Conservation (phyloP, 2,888 invertebrate species). For the Ernsta delagoae region DNA sequence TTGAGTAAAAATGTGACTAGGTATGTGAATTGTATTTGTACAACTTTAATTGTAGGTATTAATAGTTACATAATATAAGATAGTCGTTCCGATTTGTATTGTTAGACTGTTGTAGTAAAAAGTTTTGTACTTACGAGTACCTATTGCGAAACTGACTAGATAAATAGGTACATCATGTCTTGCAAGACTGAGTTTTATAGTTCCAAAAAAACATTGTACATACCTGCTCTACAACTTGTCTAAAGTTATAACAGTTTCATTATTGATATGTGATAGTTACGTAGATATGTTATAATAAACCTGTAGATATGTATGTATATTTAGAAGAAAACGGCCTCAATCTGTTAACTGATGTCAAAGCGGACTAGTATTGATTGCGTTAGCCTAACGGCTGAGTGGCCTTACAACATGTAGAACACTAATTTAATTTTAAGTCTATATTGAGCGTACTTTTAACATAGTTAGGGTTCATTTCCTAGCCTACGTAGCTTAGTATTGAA, state of each 20-base stretch:
- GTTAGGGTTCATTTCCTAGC: slow-evolving; percentile 12
- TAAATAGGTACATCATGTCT: too few species aligned
- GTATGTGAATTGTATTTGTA: too few species aligned
- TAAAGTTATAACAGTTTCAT: background rate
- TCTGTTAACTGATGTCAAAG: slow-evolving; percentile 27
- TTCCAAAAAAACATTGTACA: too few species aligned
- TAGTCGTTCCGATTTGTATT: too few species aligned
- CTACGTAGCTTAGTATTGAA: background rate
- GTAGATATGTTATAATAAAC: background rate
- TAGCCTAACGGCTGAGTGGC: slow-evolving; percentile 23
- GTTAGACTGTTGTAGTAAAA: too few species aligned
- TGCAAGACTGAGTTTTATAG: too few species aligned
- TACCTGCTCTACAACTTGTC: background rate
- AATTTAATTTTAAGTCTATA: slow-evolving; percentile 21
- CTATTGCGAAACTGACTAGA: too few species aligned
- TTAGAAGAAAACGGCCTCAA: slow-evolving; percentile 27
- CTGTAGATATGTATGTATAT: background rate
- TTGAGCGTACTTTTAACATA: slow-evolving; percentile 11
- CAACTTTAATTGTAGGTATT: too few species aligned
- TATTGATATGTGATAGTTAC: background rate
- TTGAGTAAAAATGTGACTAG: too few species aligned
- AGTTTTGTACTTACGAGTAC: too few species aligned
- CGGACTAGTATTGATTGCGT: slow-evolving; percentile 29
- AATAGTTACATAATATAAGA: too few species aligned
- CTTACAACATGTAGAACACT: slow-evolving; percentile 21